phyloP scores from a whole-genome alignment of 2,113 vertebrate species.

The Rattus rattus region DNA sequence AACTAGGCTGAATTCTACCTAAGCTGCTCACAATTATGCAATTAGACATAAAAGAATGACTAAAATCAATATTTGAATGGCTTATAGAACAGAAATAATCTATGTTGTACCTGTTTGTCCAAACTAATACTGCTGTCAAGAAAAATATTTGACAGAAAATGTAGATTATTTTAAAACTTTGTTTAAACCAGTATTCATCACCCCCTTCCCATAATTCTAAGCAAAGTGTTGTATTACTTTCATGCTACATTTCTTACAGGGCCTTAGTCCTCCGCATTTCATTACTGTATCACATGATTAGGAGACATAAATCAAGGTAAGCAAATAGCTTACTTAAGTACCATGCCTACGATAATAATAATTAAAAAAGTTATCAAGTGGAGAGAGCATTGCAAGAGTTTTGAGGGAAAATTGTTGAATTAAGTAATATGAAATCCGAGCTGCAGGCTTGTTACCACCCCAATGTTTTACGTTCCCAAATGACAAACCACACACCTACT shows the following conservation, averaged over 20 bases:
- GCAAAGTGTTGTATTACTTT: background rate
- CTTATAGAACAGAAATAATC: conserved; percentile 27
- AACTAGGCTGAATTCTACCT: background rate
- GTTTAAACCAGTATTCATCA: background rate
- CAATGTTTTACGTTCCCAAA: no score
- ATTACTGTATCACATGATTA: no score
- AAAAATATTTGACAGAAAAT: background rate
- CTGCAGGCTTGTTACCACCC: no score
- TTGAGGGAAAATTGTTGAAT: no score
- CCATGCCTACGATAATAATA: no score
- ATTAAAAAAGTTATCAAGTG: no score
- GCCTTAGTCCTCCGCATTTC: background rate
- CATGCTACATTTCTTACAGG: background rate
- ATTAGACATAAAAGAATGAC: background rate
- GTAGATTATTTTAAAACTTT: background rate
- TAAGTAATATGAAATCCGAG: no score
- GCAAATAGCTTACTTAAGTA: background rate
- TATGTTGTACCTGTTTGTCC: background rate
- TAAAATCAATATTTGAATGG: background rate
- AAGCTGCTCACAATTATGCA: background rate
- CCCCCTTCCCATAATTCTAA: background rate
- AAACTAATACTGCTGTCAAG: background rate
- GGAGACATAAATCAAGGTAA: background rate
- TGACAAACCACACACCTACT: no score
- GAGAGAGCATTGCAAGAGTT: background rate